Base-by-base conservation (phyloP, 1,140 invertebrate genomes). In the Drosophila miranda region DNA sequence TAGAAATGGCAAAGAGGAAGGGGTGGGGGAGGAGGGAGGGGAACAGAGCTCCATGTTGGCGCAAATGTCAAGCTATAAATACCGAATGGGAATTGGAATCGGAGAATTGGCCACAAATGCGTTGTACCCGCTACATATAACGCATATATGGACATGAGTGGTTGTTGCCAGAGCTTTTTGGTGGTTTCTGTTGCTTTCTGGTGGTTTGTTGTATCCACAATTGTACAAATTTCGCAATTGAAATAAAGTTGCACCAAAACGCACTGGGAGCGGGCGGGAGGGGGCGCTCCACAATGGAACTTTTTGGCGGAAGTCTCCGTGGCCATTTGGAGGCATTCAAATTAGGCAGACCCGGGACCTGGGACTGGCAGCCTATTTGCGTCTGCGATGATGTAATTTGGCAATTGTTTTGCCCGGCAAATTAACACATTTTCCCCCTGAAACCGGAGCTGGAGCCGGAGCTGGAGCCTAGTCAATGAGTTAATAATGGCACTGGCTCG, bases 51-150 rank as follows among this genome's bases (percentile, higher is more conserved):
- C 69, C 34, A 78, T 53, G 79, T 84, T 84, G 79, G 66, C 68
- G 63, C 73, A 82, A 86, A 86, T 86, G 81, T 86, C 81, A 86
- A 52, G 81, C 81, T 86, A 84, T 84, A 84, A 84, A 84, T 86
- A 84, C 80, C 76, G 75, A 78, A 84, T 82, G 75, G 78, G 78
- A 68, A 76, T 83, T 67, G 61, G 57, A 78, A 70, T 79, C 67
- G 80, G 67, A 43, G 64, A 83, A 83, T 83, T 83, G 79, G 78
- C 78, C 78, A 50, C 63, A 81, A 81, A 82, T 81, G 78, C 80
- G 80, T 68, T 79, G 48, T 60, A 28, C 21, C 53, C 78, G 80
- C 66, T 84, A 84, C 80, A 84, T 60, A 84, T 86, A 86, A 80
- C 61, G 73, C 80, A 84, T 86, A 84, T 84, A 84, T 84, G 80